Base-by-base conservation (phyloP, 2,113 vertebrate species). In the Nothocercus julius region DNA sequence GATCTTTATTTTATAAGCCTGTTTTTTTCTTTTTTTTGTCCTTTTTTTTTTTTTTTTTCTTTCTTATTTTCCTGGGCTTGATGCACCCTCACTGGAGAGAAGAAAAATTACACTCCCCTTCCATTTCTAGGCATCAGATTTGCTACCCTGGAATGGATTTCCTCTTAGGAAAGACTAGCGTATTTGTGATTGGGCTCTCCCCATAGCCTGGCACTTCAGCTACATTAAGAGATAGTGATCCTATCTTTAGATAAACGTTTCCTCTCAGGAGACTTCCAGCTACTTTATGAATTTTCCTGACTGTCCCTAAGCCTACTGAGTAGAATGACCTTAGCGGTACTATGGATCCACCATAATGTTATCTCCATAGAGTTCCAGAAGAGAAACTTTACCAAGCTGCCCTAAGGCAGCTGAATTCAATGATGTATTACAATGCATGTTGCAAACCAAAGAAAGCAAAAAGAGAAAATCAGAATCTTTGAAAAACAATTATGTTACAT, bases 51-150 rank as follows among this genome's bases (percentile, higher is more conserved):
- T 11, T 36, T 36, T 36, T 36, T 8, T 36, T 36, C 36, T 21
- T 53, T 45, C 34, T 51, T 25, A 20, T 70, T 83, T 82, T 45
- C 14, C 24, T 64, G 1, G 1, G 40, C 15, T 79, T 67, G 17
- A 36, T 2, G 8, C 0, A 7, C 11, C 63, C 87, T 82, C 17
- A 45, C 5, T 19, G 17, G 20, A 40, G 13, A 11, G 47, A 20
- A 54, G 42, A 9, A 92, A 78, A 82, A 30, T 6, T 58, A 5
- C 8, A 9, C 1, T 66, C 4, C 0, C 0, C 0, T 2, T 44
- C 4, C 3, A 30, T 47, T 77, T 69, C 6, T 2, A 77, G 13
- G 4, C 4, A 80, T 20, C 17, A 44, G 28, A 10, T 38, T 72
- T 72, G 24, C 34, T 79, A 49, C 13, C 22, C 2, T 47, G 7